Base-by-base conservation (phyloP, 1,140 invertebrate genomes). In the Zaprionus lachaisei region DNA sequence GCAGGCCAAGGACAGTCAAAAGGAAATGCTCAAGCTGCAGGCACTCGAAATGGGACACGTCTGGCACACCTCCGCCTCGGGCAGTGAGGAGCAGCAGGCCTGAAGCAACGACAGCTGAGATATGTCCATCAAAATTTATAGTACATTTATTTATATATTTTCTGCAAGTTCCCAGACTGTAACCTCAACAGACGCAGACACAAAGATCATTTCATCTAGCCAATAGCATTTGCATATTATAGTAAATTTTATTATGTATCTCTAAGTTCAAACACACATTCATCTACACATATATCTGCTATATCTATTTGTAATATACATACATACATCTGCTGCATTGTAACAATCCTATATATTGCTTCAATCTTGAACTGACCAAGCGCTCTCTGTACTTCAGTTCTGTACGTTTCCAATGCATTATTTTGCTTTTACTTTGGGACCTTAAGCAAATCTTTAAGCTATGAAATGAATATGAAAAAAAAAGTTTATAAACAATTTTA, bases 1-100 rank as follows among this genome's bases (percentile, higher is more conserved):
- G 66, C 96, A 97, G 93, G 96, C 96, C 49, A 94, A 96, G 66
- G 96, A 96, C 91, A 96, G 95, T 38, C 96, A 96, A 90, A 95
- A 95, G 68, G 94, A 95, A 60, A 54, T 92, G 71, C 86, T 92
- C 9, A 92, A 90, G 60, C 12, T 91, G 55, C 91, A 92, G 47
- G 91, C 91, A 24, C 85, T 92, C 9, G 91, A 92, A 77, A 83
- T 47, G 72, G 91, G 91, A 17, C 89, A 90, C 58, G 75, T 92
- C 5, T 92, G 91, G 91, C 91, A 92, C 57, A 81, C 86, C 58
- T 55, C 63, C n/a, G 65, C 71, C 22, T 72, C 89, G n/a, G 85
- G 79, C 14, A 71, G 34, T 31, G 85, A 89, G 47, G 85, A 89
- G 22, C 81, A 89, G 51, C 84, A 90, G 49, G 78, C 85, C 34